These are phyloP conservation scores for Smittia aterrima DNA, from an alignment of 2,888 invertebrate genomes.

Conservation along the genomic window DNA sequence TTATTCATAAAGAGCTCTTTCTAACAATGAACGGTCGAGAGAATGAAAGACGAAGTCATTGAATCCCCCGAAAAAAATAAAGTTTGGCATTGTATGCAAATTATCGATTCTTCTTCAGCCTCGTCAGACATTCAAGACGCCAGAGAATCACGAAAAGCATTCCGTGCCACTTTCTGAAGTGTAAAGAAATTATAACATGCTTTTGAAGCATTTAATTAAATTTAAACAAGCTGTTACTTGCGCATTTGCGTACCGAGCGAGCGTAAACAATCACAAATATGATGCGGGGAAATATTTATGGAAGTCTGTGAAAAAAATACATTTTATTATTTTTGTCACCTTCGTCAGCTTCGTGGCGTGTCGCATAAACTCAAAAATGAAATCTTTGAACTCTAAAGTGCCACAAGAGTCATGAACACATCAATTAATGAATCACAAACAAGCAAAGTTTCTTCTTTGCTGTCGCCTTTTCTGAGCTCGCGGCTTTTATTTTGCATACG, in stretches of 20 bases:
- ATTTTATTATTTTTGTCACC: constrained; percentile 30
- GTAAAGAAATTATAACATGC: constrained; percentile 6
- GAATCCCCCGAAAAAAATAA: neutral
- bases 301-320: constrained; percentile 4
- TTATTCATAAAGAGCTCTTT: neutral
- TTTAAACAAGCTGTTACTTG: constrained; percentile 1
- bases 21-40: neutral
- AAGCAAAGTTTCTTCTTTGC: neutral
- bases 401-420: constrained; percentile 21
- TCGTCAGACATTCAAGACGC: constrained; percentile 10
- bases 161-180: neutral
- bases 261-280: constrained; percentile 17
- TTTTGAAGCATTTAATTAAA: neutral
- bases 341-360: neutral
- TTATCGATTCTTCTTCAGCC: neutral
- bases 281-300: constrained; percentile 20
- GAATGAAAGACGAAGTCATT: too few species aligned
- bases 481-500: constrained; percentile 1
- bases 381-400: constrained; percentile 13
- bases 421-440: constrained; percentile 24
- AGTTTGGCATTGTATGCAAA: constrained; percentile 14
- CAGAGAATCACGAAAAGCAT: neutral
- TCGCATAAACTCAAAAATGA: constrained; percentile 28
- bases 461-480: neutral
- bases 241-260: neutral